These are phyloP conservation scores for Myotis brandtii DNA, from an alignment of 2,113 vertebrate genomes.

Conservation along the genomic window DNA sequence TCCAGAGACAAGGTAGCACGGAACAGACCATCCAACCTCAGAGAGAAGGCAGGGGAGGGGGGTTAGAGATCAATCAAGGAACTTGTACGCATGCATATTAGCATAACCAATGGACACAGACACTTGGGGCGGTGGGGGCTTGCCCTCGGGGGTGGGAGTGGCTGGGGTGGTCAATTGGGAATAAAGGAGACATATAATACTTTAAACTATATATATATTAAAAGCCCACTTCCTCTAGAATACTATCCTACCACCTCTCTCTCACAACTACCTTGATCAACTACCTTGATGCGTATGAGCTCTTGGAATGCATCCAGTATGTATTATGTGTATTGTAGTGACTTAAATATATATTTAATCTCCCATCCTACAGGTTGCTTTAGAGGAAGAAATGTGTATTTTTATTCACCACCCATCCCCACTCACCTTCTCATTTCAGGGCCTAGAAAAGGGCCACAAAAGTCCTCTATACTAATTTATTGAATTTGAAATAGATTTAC, in stretches of 20 bases:
- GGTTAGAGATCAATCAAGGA: no score
- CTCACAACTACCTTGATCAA: not conserved
- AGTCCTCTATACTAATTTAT: not conserved
- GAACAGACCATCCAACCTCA: no score
- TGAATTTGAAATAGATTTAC: slow-evolving; percentile 34
- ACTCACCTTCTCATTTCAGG: not conserved
- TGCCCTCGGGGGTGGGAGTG: no score
- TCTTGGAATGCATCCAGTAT: not conserved
- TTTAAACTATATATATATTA: not conserved
- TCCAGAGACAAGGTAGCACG: no score
- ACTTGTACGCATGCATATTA: no score
- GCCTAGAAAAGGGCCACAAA: not conserved
- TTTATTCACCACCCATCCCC: not conserved
- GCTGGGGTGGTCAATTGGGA: no score
- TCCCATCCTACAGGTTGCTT: not conserved
- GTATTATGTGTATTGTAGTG: not conserved
- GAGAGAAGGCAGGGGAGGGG: no score
- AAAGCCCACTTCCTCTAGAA: not conserved
- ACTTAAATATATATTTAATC: not conserved
- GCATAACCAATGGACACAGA: no score
- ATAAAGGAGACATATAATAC: no score
- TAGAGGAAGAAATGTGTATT: not conserved
- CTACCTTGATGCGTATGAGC: not conserved
- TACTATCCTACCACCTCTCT: not conserved
- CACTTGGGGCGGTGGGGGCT: no score